A percentile compares a stretch with the other conserved stretches of the same genome.
phyloP scores from a whole-genome alignment of 2,888 invertebrate species.

The Morinoia aosen region DNA sequence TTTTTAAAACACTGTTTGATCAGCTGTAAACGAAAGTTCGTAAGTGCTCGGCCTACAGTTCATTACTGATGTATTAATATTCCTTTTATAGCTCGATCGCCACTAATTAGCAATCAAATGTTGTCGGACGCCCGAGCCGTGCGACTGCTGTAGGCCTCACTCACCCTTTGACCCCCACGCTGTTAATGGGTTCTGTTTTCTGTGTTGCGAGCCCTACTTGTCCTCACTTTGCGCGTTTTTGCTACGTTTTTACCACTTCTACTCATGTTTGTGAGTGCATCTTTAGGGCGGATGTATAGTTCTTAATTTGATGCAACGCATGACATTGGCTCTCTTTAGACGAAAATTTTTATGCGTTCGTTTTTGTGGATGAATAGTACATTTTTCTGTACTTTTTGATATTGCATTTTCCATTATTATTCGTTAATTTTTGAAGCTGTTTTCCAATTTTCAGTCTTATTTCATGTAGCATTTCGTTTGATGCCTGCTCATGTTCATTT shows the following conservation, averaged over 20 bases:
- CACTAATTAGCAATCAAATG: neutral
- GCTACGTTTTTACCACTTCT: too few species aligned
- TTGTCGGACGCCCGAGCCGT: neutral
- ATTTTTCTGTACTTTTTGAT: neutral
- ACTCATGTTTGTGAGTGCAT: neutral
- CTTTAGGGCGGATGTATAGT: neutral
- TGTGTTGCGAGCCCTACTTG: neutral
- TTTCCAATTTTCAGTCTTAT: neutral
- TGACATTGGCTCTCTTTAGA: neutral
- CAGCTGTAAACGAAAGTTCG: neutral
- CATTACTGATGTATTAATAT: constrained; percentile 3
- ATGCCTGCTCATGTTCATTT: neutral
- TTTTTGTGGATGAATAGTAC: neutral
- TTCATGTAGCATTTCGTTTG: neutral
- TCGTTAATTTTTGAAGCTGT: neutral
- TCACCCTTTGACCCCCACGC: too few species aligned
- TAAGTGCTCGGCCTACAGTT: neutral
- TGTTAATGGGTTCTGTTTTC: neutral
- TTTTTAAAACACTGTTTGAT: neutral
- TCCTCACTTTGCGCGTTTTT: neutral
- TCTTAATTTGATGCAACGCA: neutral
- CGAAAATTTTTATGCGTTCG: neutral
- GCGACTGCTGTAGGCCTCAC: neutral
- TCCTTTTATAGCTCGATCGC: neutral
- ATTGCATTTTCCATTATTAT: neutral